A percentile compares a stretch with the other conserved stretches of the same genome.
These are phyloP conservation scores for Endomychus coccineus DNA, from an alignment of 2,888 invertebrate genomes.

Conservation along the genomic window DNA sequence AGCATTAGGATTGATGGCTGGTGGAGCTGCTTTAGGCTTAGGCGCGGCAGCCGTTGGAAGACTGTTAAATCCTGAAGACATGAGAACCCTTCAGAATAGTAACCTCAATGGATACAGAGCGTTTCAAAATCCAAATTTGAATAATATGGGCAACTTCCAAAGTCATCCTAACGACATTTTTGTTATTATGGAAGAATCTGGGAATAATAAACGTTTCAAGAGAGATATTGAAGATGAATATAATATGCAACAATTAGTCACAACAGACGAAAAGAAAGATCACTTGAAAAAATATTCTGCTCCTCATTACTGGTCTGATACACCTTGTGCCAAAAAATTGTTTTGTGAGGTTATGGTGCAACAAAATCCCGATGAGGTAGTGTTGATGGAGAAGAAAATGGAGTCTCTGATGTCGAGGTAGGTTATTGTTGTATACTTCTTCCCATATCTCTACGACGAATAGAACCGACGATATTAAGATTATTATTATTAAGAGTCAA, in stretches of 20 bases:
- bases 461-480: too few species aligned
- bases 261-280: conserved; percentile 32
- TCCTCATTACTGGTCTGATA: conserved; percentile 58
- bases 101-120: conserved; percentile 5
- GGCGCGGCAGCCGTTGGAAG: conserved; percentile 73
- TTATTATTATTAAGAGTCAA: too few species aligned
- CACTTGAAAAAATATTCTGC: conserved; percentile 31
- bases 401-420: conserved; percentile 63
- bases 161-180: conserved; percentile 32
- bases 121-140: not conserved
- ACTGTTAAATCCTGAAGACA: conserved; percentile 46
- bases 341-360: conserved; percentile 69
- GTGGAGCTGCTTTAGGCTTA: conserved; percentile 75
- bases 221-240: conserved; percentile 40
- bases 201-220: conserved; percentile 23
- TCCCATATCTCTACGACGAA: too few species aligned
- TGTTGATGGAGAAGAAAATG: conserved; percentile 77
- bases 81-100: conserved; percentile 29
- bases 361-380: conserved; percentile 60
- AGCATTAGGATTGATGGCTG: conserved; percentile 69
- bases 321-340: conserved; percentile 68
- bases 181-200: conserved; percentile 32
- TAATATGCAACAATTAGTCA: conserved; percentile 36
- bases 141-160: conserved; percentile 25
- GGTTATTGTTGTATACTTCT: too few species aligned